A percentile compares a stretch with the other conserved stretches of the same genome.
Evolutionary conservation across 1,140 invertebrate genomes (phyloP).

Genomic region (Apis dorsata): DNA sequence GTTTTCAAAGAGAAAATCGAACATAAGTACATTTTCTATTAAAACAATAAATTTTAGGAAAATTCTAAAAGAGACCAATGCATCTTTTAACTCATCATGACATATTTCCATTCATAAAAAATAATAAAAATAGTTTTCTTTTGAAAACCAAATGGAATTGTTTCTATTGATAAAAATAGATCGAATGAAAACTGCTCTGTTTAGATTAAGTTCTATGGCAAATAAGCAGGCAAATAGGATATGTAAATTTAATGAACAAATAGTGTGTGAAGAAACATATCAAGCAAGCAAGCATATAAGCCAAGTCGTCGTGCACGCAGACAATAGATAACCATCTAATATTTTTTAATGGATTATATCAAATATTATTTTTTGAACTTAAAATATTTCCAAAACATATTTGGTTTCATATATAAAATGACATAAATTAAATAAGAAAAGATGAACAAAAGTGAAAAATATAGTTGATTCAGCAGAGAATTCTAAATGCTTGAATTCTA

Average conservation of each 20-base stretch:
- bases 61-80: not conserved
- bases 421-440: not conserved
- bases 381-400: not conserved
- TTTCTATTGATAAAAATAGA: not conserved
- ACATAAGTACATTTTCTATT: slow-evolving; percentile 30
- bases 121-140: not conserved
- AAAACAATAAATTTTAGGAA: not conserved
- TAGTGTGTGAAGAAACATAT: slow-evolving; percentile 1
- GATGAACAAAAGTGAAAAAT: not conserved
- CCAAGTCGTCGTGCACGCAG: slow-evolving; percentile 8
- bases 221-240: not conserved
- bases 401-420: not conserved
- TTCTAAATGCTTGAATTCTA: not conserved
- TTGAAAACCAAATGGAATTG: not conserved
- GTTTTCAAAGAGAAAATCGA: not conserved
- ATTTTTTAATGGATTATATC: not conserved
- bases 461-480: not conserved
- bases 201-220: not conserved
- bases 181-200: not conserved
- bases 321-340: not conserved
- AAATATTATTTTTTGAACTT: not conserved
- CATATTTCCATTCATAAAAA: not conserved
- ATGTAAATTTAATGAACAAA: not conserved
- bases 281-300: slow-evolving; percentile 28
- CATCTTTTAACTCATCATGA: not conserved